Evolutionary conservation across 2,888 invertebrate genomes (phyloP).

Genomic region (Abrostola triplasia): DNA sequence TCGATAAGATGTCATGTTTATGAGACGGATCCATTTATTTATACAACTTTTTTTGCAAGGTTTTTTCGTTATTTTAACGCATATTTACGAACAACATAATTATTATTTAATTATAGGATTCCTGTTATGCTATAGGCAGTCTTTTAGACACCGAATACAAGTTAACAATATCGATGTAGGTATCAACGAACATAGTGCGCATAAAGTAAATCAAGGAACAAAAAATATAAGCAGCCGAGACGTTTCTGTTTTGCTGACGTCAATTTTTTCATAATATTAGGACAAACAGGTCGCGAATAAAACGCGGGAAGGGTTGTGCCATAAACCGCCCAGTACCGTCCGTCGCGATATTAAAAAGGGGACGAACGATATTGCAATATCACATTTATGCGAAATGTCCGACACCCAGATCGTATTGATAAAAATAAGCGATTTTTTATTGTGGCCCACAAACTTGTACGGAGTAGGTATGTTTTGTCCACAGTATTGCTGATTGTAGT

Average conservation of each 20-base stretch:
- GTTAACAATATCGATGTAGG: conserved; percentile 8
- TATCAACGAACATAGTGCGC: conserved; percentile 5
- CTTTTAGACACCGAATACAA: conserved; percentile 18
- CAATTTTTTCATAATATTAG: conserved; percentile 87
- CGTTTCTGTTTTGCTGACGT: conserved; percentile 84
- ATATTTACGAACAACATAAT: conserved; percentile 22
- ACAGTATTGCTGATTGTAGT: conserved; percentile 64
- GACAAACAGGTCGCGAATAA: conserved; percentile 88
- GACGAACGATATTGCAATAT: conserved; percentile 88
- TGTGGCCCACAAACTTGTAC: conserved; percentile 77
- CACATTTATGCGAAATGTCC: conserved; percentile 89
- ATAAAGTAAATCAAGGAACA: conserved; percentile 56
- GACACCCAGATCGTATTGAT: conserved; percentile 88
- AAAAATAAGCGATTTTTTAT: conserved; percentile 88
- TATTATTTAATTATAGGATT: conserved; percentile 20
- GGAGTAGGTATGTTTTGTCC: conserved; percentile 65
- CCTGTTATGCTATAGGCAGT: conserved; percentile 21
- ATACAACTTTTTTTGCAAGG: conserved; percentile 7
- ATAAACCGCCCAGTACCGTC: conserved; percentile 87
- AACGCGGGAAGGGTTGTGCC: conserved; percentile 87
- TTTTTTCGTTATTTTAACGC: neutral
- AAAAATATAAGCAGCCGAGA: conserved; percentile 69
- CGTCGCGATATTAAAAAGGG: conserved; percentile 88
- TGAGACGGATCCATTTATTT: conserved; percentile 22
- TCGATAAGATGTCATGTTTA: conserved; percentile 20